These are phyloP conservation scores for Acropora yongei DNA, from an alignment of 64 coral and sea anemone species.

Conservation along the genomic window DNA sequence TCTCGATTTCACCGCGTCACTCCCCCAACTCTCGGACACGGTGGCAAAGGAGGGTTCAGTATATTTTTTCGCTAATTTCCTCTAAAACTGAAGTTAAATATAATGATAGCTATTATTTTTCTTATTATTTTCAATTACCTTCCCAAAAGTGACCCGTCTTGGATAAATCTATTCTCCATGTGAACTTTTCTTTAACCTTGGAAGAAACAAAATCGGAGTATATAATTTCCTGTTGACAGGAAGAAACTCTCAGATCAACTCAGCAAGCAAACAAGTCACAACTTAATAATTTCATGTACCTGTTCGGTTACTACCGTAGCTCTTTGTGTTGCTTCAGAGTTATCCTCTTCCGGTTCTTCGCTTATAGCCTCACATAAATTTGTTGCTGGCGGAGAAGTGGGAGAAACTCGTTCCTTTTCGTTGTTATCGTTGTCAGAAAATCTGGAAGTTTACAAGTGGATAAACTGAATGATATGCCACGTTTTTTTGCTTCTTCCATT, in stretches of 20 bases:
- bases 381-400: background rate
- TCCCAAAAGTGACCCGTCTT: constrained; percentile 95
- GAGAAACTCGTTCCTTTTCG: background rate
- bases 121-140: constrained; percentile 51
- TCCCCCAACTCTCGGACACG: too few relatives aligned
- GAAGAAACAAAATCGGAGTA: background rate
- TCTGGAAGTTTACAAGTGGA: background rate
- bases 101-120: too few relatives aligned
- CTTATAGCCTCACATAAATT: constrained; percentile 5
- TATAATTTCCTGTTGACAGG: too few relatives aligned
- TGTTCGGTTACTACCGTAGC: background rate
- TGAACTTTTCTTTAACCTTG: constrained; percentile 43
- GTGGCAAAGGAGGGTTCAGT: too few relatives aligned
- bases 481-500: background rate
- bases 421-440: background rate
- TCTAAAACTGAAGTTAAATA: too few relatives aligned
- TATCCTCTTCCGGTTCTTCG: constrained; percentile 18
- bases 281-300: background rate
- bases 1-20: too few relatives aligned
- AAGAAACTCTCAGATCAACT: too few relatives aligned
- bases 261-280: too few relatives aligned
- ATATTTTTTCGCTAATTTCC: too few relatives aligned
- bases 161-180: constrained; percentile 96
- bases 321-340: background rate
- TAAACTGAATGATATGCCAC: background rate